Base-by-base conservation (phyloP, 1,140 invertebrate species). In the Rhopalosiphum padi region DNA sequence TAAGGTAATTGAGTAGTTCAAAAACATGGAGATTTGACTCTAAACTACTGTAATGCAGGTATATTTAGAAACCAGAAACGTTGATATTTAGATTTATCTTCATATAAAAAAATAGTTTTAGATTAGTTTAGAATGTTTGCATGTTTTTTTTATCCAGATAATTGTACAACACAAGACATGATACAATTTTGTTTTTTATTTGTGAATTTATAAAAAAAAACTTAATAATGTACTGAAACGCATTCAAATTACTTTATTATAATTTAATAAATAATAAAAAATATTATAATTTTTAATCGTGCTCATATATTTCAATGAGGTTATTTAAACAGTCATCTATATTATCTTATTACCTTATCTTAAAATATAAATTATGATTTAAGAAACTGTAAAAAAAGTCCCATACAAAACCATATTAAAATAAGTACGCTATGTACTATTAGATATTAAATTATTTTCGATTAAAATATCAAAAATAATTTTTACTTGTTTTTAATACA, bases 131-230 rank as follows among this genome's bases (percentile, higher is more conserved):
- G 37, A 90, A 41, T n/a, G 2, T 43, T 60, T 90, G 89, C 55
- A 18, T n/a, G 55, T 90, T 43, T 90, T 90, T 90, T 90, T 68
- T 90, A 90, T 68, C 89, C 53, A 43, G 9, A 60, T 60, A 60
- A 90, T 90, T 90, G 89, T 90, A 90, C 55, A 68, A 68, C 25
- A 90, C 89, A 3, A 90, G 53, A 68, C 89, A 43, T 90, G 53
- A 90, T 90, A 90, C 89, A 90, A 90, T 90, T 68, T 90, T 8
- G 35, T 53, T 41, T 89, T 89, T 89, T 55, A 37, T 37, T 41
- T 41, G 43, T 48, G 86, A 87, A 88, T 89, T 89, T 55, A 55
- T 37, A 21, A 37, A 89, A 35, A 77, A 37, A 23, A 35, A 89
- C 5, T 43, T 90, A 43, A 51, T 9, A 90, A 68, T 41, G 53